phyloP scores from a whole-genome alignment of 2,113 vertebrate genomes.

The Excalfactoria chinensis region DNA sequence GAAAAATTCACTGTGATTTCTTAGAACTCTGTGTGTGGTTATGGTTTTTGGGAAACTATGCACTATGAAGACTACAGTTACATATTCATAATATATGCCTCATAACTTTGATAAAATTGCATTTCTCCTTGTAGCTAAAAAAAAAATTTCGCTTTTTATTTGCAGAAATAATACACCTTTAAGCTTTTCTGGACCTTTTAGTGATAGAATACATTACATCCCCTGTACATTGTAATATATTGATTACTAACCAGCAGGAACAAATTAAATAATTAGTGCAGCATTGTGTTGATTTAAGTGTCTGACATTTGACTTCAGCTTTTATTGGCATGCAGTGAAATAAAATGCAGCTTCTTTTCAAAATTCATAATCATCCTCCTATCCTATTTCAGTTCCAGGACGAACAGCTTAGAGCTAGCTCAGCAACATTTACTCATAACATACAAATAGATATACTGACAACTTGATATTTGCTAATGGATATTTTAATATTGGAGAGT shows the following conservation, averaged over 20 bases:
- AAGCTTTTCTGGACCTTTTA: not conserved
- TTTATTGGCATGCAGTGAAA: not conserved
- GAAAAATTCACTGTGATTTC: not conserved
- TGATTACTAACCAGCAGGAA: not conserved
- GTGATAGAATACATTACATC: not conserved
- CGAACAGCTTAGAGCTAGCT: not conserved
- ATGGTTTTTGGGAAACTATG: not conserved
- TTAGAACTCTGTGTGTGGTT: not conserved
- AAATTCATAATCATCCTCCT: not conserved
- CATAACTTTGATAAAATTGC: not conserved
- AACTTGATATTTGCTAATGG: not conserved
- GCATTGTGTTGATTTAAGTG: slow-evolving; percentile 21
- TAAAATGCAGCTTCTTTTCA: not conserved
- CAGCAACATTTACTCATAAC: not conserved
- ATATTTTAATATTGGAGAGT: slow-evolving; percentile 25
- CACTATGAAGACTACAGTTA: not conserved
- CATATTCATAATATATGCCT: not conserved
- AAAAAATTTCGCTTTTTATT: not conserved
- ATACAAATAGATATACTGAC: not conserved
- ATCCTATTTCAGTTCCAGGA: not conserved
- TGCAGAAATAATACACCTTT: not conserved
- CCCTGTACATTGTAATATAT: not conserved
- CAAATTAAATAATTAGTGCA: not conserved
- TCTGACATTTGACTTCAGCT: not conserved
- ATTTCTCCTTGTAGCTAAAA: not conserved